Percentiles rank a stretch among this genome's conserved stretches.
Conservation (phyloP, 2,113 vertebrate genomes). For the Tauraco erythrolophus region DNA sequence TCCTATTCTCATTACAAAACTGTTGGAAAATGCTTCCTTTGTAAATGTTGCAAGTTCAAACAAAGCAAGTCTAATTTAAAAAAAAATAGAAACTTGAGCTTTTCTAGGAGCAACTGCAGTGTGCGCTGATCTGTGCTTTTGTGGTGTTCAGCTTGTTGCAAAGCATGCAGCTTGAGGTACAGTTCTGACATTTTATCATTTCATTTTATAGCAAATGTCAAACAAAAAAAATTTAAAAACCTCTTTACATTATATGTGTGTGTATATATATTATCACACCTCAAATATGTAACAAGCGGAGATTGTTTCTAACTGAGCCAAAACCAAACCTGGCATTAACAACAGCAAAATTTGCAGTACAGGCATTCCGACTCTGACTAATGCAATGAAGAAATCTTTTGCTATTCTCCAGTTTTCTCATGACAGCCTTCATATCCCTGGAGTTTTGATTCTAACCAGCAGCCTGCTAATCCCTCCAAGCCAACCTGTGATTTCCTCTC, state of each 20-base stretch:
- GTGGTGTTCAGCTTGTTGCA: neutral
- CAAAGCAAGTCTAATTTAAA: neutral
- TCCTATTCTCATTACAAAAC: neutral
- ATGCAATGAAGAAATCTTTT: slow-evolving; percentile 5
- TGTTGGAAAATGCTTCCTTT: neutral
- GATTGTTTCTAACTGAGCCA: neutral
- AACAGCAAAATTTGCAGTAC: neutral
- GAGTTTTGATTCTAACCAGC: neutral
- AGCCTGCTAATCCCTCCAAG: neutral
- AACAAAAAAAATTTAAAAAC: no score
- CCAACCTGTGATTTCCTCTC: neutral
- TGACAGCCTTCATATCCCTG: neutral
- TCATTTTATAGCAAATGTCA: neutral
- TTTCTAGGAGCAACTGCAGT: neutral
- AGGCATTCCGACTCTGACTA: neutral
- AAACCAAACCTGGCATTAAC: neutral
- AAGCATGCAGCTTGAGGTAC: neutral
- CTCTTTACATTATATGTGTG: no score
- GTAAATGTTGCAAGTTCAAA: neutral
- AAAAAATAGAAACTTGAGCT: neutral
- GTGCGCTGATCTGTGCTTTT: neutral
- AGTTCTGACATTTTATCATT: neutral
- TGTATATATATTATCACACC: neutral
- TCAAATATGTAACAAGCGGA: neutral
- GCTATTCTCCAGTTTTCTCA: neutral